Evolutionary conservation across 2,888 invertebrate genomes (phyloP).

Genomic region (Aquatica leii): DNA sequence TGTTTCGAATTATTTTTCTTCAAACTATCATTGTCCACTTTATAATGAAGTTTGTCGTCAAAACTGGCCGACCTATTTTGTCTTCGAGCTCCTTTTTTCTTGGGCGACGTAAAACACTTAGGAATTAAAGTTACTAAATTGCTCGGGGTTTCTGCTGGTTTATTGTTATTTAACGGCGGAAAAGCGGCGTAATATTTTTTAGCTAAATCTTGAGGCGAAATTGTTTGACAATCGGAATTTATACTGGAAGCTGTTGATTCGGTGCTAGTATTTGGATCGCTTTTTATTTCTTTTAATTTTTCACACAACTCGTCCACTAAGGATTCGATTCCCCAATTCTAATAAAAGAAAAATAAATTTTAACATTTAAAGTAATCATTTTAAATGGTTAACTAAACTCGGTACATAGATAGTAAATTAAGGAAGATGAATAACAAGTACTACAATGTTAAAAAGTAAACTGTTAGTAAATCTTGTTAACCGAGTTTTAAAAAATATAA

Average conservation of each 20-base stretch:
- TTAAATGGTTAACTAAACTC: too few relatives aligned
- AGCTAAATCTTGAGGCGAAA: slow-evolving; percentile 70
- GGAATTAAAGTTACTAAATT: slow-evolving; percentile 50
- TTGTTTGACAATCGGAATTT: slow-evolving; percentile 41
- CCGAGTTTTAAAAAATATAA: too few relatives aligned
- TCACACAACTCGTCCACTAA: slow-evolving; percentile 85
- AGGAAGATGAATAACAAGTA: too few relatives aligned
- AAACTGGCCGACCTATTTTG: slow-evolving; percentile 44
- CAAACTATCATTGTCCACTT: slow-evolving; percentile 44
- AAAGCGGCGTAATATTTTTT: slow-evolving; percentile 81
- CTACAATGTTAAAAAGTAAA: too few relatives aligned
- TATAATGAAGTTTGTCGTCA: slow-evolving; percentile 47
- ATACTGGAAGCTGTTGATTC: slow-evolving; percentile 28
- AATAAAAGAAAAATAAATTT: slow-evolving; percentile 41
- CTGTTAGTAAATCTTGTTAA: too few relatives aligned
- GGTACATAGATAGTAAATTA: too few relatives aligned
- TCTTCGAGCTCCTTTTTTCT: slow-evolving; percentile 43
- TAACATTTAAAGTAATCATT: too few relatives aligned
- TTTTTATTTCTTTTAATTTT: slow-evolving; percentile 76
- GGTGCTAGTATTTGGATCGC: slow-evolving; percentile 38
- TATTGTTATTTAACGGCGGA: slow-evolving; percentile 62
- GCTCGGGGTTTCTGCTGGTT: slow-evolving; percentile 30
- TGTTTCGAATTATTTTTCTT: slow-evolving; percentile 44
- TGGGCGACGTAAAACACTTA: slow-evolving; percentile 54
- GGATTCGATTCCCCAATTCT: slow-evolving; percentile 83